These are phyloP conservation scores for Limnephilus lunatus DNA, from an alignment of 2,888 invertebrate genomes.

Conservation along the genomic window DNA sequence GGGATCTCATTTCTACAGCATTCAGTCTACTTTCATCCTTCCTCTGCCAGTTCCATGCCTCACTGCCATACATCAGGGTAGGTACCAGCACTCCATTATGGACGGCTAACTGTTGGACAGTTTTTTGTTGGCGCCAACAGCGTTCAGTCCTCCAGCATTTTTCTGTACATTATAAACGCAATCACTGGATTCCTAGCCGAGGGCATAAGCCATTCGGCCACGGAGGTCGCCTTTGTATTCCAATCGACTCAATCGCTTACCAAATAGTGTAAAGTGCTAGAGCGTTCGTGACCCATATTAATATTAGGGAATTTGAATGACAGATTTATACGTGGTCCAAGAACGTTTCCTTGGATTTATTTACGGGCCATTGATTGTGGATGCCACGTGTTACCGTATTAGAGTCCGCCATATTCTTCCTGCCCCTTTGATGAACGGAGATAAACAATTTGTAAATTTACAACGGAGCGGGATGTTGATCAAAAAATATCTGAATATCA, in stretches of 20 bases:
- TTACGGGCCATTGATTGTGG: neutral
- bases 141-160: no score
- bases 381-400: neutral
- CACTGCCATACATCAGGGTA: no score
- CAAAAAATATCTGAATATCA: neutral
- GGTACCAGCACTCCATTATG: no score
- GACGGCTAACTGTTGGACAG: no score
- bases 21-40: no score
- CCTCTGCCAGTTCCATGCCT: no score
- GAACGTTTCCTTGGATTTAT: constrained; percentile 7
- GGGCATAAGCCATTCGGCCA: neutral
- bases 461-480: neutral
- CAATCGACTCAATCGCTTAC: neutral
- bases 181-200: neutral
- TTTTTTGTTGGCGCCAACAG: no score
- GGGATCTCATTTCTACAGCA: no score
- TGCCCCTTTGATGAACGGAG: neutral
- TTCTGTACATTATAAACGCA: neutral
- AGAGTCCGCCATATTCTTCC: neutral
- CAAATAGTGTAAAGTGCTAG: neutral
- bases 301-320: neutral
- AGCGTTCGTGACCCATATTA: neutral
- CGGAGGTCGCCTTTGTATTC: neutral
- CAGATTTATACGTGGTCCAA: constrained; percentile 13
- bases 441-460: neutral